A percentile compares a stretch with the other conserved stretches of the same genome.
These are phyloP conservation scores for Sinella curviseta DNA, from an alignment of 1,140 invertebrate species.

Conservation along the genomic window DNA sequence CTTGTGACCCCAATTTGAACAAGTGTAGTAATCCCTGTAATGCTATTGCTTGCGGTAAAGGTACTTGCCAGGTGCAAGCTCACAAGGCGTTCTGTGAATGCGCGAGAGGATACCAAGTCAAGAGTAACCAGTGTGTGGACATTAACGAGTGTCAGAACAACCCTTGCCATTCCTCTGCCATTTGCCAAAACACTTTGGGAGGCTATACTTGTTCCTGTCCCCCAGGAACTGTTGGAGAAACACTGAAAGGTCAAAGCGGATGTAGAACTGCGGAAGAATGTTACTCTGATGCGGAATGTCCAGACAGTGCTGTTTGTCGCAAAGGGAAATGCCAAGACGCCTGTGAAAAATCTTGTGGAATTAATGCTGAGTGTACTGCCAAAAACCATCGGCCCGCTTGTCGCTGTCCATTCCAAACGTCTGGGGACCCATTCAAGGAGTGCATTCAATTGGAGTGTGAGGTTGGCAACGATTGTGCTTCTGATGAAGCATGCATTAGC, in stretches of 20 bases:
- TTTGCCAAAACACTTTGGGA: constrained; percentile 74
- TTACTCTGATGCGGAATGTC: constrained; percentile 75
- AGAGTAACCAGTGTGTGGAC: constrained; percentile 72
- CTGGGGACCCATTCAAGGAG: constrained; percentile 69
- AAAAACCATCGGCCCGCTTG: constrained; percentile 61
- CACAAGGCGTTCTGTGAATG: constrained; percentile 75
- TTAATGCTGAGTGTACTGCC: constrained; percentile 36
- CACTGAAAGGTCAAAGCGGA: constrained; percentile 59
- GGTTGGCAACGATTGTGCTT: constrained; percentile 69
- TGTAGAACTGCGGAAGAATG: constrained; percentile 79
- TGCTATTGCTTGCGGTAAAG: constrained; percentile 69
- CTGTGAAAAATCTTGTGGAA: constrained; percentile 73
- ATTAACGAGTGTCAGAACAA: constrained; percentile 74
- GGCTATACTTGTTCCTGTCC: constrained; percentile 73
- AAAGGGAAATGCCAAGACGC: constrained; percentile 78
- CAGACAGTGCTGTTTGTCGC: constrained; percentile 71
- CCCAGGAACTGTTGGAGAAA: constrained; percentile 77
- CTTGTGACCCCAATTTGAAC: constrained; percentile 71
- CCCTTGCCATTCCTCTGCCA: constrained; percentile 75
- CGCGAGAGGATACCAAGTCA: constrained; percentile 66
- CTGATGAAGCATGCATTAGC: constrained; percentile 71
- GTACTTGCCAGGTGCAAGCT: constrained; percentile 67
- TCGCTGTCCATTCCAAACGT: constrained; percentile 71
- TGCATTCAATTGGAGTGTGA: constrained; percentile 77
- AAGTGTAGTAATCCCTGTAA: constrained; percentile 81